These are phyloP conservation scores for Eupithecia subfuscata DNA, from an alignment of 2,888 invertebrate species.

Conservation along the genomic window DNA sequence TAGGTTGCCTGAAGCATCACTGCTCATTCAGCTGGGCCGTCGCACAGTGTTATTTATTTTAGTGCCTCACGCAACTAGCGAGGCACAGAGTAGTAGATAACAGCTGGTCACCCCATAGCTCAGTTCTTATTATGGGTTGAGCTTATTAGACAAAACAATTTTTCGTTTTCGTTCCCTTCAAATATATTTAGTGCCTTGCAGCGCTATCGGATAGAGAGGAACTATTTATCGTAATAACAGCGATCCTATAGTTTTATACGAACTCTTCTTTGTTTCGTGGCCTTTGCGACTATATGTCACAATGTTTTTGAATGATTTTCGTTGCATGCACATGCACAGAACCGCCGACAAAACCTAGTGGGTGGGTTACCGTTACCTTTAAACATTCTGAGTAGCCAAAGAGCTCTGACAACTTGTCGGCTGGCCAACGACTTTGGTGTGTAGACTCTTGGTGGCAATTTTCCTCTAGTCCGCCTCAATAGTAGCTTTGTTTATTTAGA, in stretches of 20 bases:
- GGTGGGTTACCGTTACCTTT: not conserved
- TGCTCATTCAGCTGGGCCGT: constrained; percentile 14
- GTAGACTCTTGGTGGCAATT: not conserved
- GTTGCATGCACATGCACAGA: not conserved
- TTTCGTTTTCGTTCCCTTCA: not conserved
- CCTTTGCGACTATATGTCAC: too few species aligned
- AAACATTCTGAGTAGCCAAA: not conserved
- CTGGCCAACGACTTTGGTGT: not conserved
- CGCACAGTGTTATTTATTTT: constrained; percentile 30
- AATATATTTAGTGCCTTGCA: too few species aligned
- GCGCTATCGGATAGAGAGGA: not conserved
- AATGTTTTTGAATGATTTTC: not conserved
- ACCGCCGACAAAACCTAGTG: not conserved
- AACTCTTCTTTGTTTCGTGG: too few species aligned
- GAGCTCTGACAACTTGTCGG: not conserved
- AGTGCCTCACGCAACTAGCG: constrained; percentile 26
- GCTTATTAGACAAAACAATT: not conserved
- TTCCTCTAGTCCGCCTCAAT: not conserved
- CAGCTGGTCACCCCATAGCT: not conserved
- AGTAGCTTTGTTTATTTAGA: not conserved
- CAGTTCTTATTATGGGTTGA: not conserved
- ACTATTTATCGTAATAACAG: not conserved
- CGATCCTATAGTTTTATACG: not conserved
- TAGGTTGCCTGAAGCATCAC: constrained; percentile 14
- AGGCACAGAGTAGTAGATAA: not conserved